A percentile compares a stretch with the other conserved stretches of the same genome.
Evolutionary conservation across 2,113 vertebrate species (phyloP).

Genomic region (Dunckerocampus dactyliophorus): DNA sequence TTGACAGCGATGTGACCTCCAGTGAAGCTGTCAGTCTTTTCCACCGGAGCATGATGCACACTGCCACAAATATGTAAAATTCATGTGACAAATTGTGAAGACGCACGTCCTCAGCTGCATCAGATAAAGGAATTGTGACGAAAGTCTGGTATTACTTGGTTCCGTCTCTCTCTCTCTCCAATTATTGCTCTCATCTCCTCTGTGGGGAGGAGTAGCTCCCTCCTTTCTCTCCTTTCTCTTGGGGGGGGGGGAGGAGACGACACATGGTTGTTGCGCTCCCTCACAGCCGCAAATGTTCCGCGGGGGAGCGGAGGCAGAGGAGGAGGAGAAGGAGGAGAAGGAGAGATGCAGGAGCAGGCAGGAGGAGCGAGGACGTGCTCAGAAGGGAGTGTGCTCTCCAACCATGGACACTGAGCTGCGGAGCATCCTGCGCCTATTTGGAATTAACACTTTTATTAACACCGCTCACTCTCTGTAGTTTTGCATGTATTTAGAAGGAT

Average conservation of each 20-base stretch:
- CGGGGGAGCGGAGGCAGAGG: conserved; percentile 16
- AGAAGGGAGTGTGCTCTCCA: conserved; percentile 46
- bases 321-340: conserved; percentile 58
- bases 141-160: neutral
- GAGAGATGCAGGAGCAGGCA: conserved; percentile 61
- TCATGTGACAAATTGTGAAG: neutral
- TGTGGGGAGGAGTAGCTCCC: conserved; percentile 44
- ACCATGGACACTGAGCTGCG: conserved; percentile 37
- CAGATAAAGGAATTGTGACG: neutral
- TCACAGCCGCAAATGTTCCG: conserved; percentile 6
- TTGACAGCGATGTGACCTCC: conserved; percentile 25
- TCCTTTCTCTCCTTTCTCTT: conserved; percentile 23
- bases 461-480: neutral
- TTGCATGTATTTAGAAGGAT: conserved; percentile 7
- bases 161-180: neutral
- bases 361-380: conserved; percentile 54
- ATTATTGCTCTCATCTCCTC: conserved; percentile 16
- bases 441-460: conserved; percentile 22
- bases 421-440: conserved; percentile 15
- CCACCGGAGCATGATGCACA: neutral
- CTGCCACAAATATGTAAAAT: neutral
- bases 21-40: neutral
- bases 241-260: too few relatives aligned
- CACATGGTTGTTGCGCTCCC: conserved; percentile 65
- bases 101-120: neutral